Conservation (phyloP, 2,888 invertebrate species). For the Deilephila elpenor region DNA sequence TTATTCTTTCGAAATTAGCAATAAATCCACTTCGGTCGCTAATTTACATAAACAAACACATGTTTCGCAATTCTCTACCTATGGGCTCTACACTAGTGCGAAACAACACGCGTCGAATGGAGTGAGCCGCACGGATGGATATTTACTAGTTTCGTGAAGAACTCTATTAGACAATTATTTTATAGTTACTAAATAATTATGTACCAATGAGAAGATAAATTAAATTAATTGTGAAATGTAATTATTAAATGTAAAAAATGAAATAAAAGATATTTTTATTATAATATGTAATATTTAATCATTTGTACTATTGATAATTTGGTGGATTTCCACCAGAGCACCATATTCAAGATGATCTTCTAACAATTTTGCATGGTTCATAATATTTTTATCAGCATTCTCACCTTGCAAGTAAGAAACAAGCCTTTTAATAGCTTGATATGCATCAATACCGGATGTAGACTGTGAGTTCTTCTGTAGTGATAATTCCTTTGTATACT, state of each 20-base stretch:
- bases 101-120: no score
- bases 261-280: conserved; percentile 31
- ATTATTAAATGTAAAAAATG: not conserved
- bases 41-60: no score
- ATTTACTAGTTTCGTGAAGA: no score
- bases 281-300: conserved; percentile 40
- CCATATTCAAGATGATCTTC: conserved; percentile 56
- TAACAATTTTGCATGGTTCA: conserved; percentile 51
- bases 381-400: conserved; percentile 43
- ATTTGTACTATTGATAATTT: conserved; percentile 50
- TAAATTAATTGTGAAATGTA: not conserved
- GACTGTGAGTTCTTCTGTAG: conserved; percentile 38
- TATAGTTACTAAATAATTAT: not conserved
- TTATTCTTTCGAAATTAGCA: no score
- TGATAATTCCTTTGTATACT: conserved; percentile 40
- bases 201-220: no score
- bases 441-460: conserved; percentile 52
- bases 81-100: no score
- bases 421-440: conserved; percentile 57
- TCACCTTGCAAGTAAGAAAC: conserved; percentile 54
- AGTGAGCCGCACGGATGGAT: no score
- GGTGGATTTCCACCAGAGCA: conserved; percentile 52
- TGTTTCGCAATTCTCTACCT: no score
- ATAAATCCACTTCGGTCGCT: no score
- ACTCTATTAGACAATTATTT: no score